Evolutionary conservation across 2,888 invertebrate genomes (phyloP), one percentile per base, ranked within the genome.

Genomic region (Beris morrisii): DNA sequence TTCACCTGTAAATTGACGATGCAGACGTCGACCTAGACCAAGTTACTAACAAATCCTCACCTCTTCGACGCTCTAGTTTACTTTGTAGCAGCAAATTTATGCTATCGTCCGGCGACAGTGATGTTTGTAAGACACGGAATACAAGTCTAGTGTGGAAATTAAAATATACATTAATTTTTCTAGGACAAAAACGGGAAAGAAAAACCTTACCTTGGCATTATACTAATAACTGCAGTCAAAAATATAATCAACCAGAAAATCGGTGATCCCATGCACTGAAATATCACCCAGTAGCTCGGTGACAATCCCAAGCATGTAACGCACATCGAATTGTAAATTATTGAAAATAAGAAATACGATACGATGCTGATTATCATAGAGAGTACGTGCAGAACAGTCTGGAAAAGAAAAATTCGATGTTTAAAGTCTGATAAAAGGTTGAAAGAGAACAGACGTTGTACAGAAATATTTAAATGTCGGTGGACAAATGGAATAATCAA

Each of bases 231-330:
- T 30, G 90, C 86, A 58, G 91, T 87, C 68, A 97, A 80, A 13
- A 90, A 72, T 59, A 94, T 86, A 43, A 91, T 86, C 64, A 93
- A 83, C 92, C 95, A 96, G 83, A 92, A 95, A 28, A 86, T 82
- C 4, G 89, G 86, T 69, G 91, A 87, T 31, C 81, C 79, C 75
- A 95, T 83, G 61, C 92, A 88, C 76, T 86, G 85, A 77, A 90
- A 88, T 81, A 95, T 89, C 65, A 95, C 92, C 89, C 90, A 90
- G 80, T 90, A 94, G 31, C 93, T 95, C 74, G 93, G 92, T 46
- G 93, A 92, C 74, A 95, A 83, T 66, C 89, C 89, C 78, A 92
- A 87, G 80, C 93, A 92, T 72, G 87, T 86, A 70, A 92, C 87
- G 79, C 93, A 92, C 71, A 92, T 80, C 9, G 88, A 84, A 82